Conservation (phyloP, 2,888 invertebrate species). For the Cordilura impudica region DNA sequence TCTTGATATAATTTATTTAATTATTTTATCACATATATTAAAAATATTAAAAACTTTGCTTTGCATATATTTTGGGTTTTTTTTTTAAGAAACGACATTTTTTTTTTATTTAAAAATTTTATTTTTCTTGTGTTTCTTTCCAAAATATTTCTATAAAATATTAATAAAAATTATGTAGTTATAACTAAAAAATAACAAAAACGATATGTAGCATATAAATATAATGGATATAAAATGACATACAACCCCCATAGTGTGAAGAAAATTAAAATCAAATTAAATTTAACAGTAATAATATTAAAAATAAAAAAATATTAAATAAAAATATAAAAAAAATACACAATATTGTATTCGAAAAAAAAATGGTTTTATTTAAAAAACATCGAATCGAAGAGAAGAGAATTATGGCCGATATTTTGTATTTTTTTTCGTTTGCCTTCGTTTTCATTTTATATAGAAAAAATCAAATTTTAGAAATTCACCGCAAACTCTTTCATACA, state of each 20-base stretch:
- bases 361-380: constrained; percentile 16
- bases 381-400: constrained; percentile 26
- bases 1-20: background rate
- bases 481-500: no score
- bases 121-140: background rate
- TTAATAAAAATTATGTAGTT: constrained; percentile 30
- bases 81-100: no score
- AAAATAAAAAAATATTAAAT: constrained; percentile 47
- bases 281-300: constrained; percentile 49
- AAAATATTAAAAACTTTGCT: no score
- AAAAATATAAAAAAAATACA: constrained; percentile 62
- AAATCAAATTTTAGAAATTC: no score
- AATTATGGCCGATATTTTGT: background rate
- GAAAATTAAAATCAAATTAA: constrained; percentile 60
- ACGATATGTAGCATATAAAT: constrained; percentile 54
- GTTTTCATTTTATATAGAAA: no score
- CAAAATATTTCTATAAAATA: constrained; percentile 33
- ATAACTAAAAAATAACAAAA: constrained; percentile 21
- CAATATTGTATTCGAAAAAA: constrained; percentile 53
- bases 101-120: background rate
- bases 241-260: constrained; percentile 45
- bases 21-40: background rate
- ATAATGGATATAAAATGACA: constrained; percentile 25
- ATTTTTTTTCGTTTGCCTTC: background rate
- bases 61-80: no score